phyloP scores from a whole-genome alignment of 92 coral and sea anemone genomes.

The Ricordea florida region DNA sequence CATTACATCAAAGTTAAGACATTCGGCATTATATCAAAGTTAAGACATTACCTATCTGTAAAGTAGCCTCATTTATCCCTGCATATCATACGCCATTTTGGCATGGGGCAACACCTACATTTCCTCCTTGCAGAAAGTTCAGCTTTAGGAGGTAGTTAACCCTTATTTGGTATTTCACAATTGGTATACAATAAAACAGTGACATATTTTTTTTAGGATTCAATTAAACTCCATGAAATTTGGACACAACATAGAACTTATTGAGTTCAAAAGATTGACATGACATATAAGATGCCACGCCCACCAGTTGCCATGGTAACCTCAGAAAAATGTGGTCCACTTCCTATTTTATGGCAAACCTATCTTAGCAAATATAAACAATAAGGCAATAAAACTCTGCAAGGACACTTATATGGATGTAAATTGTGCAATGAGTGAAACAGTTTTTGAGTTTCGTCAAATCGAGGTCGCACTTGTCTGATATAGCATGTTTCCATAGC shows the following conservation, averaged over 20 bases:
- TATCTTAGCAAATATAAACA: neutral
- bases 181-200: neutral
- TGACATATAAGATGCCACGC: neutral
- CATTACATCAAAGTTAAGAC: too few species aligned
- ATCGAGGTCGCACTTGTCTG: neutral
- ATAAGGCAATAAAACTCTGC: neutral
- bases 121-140: too few species aligned
- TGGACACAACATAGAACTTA: neutral
- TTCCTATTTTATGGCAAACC: neutral
- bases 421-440: conserved; percentile 10
- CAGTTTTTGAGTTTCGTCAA: neutral
- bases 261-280: neutral
- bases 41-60: too few species aligned
- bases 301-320: conserved; percentile 18
- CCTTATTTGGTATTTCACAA: too few species aligned
- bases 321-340: neutral
- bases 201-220: neutral
- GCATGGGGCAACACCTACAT: too few species aligned
- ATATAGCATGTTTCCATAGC: conserved; percentile 16
- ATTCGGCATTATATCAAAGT: too few species aligned
- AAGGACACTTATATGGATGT: neutral
- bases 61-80: too few species aligned
- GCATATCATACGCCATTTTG: too few species aligned
- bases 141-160: too few species aligned
- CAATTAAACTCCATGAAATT: conserved; percentile 8